Base-by-base conservation (phyloP, 2,113 vertebrate genomes). In the Prinia subflava region DNA sequence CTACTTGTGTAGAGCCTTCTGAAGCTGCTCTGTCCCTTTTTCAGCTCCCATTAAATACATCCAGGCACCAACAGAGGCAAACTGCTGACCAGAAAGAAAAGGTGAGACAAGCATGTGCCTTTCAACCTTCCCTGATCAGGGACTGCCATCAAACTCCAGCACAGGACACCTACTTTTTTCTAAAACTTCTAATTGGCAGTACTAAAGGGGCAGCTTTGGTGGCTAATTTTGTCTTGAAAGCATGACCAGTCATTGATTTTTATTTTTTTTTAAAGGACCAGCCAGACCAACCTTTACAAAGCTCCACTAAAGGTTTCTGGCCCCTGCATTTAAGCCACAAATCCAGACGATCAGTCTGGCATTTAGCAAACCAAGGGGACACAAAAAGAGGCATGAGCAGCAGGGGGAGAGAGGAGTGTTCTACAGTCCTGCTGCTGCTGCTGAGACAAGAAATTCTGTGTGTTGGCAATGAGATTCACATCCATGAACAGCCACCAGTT, bases 141-240 rank as follows among this genome's bases (percentile, higher is more conserved):
- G 23, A 14, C 13, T 83, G 65, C 59, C 47, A 42, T 80, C 59
- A 67, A 86, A 39, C 15, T 33, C 35, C 85, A 74, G 59, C 6
- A 1, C 27, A 55, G 55, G 74, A 65, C 63, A 76, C 7, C 14
- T 35, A 15, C 41, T 73, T 83, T 83, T 30, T 49, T 68, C 55
- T 65, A 39, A 83, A 93, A 24, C 39, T 63, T 59, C 42, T 89
- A 89, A 70, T 27, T 41, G 67, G 28, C 50, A 47, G 11, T 25
- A 55, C 42, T 90, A 74, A 74, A 94, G 83, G 71, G 46, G 63
- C 42, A 90, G 55, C 39, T 94, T 55, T 44, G 13, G 27, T 78
- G 41, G 39, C 33, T 83, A 57, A 83, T 88, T 90, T 87, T 92
- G 47, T 50, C 80, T 78, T 81, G 25, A 75, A 90, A 96, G 60